A percentile compares a stretch with the other conserved stretches of the same genome.
phyloP scores from a whole-genome alignment of 2,113 vertebrate species.

The Aramus guarauna region DNA sequence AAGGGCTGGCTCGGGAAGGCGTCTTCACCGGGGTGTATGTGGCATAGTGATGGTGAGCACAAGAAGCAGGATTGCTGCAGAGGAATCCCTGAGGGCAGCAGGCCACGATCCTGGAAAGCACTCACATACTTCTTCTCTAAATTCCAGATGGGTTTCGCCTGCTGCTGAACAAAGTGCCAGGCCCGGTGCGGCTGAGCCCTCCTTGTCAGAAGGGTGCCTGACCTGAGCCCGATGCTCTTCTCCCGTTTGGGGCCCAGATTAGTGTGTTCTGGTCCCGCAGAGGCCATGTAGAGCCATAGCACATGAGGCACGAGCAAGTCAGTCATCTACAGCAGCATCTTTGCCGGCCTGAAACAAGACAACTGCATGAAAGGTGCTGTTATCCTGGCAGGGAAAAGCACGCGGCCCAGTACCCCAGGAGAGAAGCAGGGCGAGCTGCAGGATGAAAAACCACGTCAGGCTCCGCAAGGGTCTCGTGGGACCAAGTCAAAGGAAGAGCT shows the following conservation, averaged over 20 bases:
- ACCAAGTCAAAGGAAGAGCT: not conserved
- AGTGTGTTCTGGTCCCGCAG: conserved; percentile 52
- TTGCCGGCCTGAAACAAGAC: conserved; percentile 42
- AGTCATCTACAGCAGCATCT: conserved; percentile 20
- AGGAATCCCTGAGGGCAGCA: conserved; percentile 59
- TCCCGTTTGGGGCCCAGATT: conserved; percentile 40
- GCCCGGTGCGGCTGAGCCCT: not conserved
- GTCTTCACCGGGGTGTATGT: not conserved
- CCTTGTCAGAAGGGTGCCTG: not conserved
- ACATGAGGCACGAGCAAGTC: not conserved
- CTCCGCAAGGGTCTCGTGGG: not conserved
- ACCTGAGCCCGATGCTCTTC: not conserved
- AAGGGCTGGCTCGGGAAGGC: not conserved
- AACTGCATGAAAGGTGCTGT: not conserved
- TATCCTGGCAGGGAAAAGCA: not conserved
- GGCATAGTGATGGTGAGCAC: conserved; percentile 18
- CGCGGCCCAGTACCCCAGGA: not conserved
- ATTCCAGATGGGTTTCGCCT: conserved; percentile 64
- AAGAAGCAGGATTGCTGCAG: conserved; percentile 57
- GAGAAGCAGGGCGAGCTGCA: not conserved
- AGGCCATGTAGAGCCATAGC: conserved; percentile 78
- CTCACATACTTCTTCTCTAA: conserved; percentile 60
- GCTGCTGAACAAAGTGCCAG: conserved; percentile 31
- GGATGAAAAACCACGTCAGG: not conserved
- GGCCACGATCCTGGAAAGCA: conserved; percentile 20